These are phyloP conservation scores for Synanthedon myopaeformis DNA, from an alignment of 2,888 invertebrate species.

Conservation along the genomic window DNA sequence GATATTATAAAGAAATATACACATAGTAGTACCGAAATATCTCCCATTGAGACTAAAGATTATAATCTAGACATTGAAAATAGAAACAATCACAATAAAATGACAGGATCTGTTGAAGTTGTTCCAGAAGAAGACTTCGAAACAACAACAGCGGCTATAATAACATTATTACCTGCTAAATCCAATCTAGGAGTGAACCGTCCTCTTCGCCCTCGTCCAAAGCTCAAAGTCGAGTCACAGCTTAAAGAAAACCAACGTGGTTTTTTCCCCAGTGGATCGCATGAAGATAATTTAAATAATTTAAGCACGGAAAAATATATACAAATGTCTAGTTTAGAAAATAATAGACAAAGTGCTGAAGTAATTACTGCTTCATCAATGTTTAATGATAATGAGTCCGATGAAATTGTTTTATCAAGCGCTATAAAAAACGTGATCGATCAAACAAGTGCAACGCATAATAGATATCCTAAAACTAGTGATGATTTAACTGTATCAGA, in stretches of 20 bases:
- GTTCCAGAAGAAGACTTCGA: slow-evolving; percentile 52
- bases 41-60: slow-evolving; percentile 13
- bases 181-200: slow-evolving; percentile 82
- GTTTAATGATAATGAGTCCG: slow-evolving; percentile 18
- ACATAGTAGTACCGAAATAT: slow-evolving; percentile 56
- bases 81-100: slow-evolving; percentile 35
- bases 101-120: slow-evolving; percentile 57
- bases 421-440: slow-evolving; percentile 19
- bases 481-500: slow-evolving; percentile 28
- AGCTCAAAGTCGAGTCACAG: slow-evolving; percentile 41
- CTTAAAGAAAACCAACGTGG: slow-evolving; percentile 38
- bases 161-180: slow-evolving; percentile 80
- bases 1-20: slow-evolving; percentile 74
- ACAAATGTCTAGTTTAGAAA: slow-evolving; percentile 19
- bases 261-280: slow-evolving; percentile 36
- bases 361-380: slow-evolving; percentile 19
- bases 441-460: slow-evolving; percentile 21
- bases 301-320: slow-evolving; percentile 36
- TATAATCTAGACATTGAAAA: slow-evolving; percentile 27
- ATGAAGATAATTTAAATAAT: slow-evolving; percentile 16
- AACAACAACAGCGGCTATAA: slow-evolving; percentile 46
- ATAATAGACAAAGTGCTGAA: slow-evolving; percentile 17
- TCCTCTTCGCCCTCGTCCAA: slow-evolving; percentile 76
- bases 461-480: slow-evolving; percentile 50
- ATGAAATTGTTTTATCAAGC: slow-evolving; percentile 18